Evolutionary conservation across 2,797 vertebrate species (phyloP).

Genomic region (Salmo trutta): DNA sequence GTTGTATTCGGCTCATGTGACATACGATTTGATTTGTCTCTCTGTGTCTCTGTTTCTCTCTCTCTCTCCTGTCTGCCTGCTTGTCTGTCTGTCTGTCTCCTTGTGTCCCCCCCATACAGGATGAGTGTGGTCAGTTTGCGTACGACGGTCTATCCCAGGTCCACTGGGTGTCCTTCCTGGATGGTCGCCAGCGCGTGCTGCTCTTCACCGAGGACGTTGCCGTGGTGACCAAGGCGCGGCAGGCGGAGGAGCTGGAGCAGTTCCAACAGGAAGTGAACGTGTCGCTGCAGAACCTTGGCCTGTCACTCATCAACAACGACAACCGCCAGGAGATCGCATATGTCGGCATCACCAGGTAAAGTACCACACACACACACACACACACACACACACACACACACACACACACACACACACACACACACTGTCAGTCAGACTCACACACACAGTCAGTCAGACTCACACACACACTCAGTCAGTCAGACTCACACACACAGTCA

Average conservation of each 20-base stretch:
- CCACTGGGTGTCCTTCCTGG: conserved; percentile 95
- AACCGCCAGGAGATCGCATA: conserved; percentile 91
- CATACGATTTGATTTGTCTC: not conserved
- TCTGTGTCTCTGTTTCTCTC: not conserved
- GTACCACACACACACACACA: not conserved
- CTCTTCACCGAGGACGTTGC: conserved; percentile 94
- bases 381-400: not conserved
- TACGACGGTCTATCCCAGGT: conserved; percentile 83
- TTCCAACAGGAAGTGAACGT: conserved; percentile 87
- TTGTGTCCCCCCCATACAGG: conserved; percentile 67
- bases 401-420: not conserved
- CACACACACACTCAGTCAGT: not conserved
- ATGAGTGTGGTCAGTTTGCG: conserved; percentile 88
- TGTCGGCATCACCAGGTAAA: conserved; percentile 91
- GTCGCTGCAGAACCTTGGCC: conserved; percentile 90
- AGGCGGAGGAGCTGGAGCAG: conserved; percentile 94
- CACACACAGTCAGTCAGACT: not conserved
- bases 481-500: not conserved
- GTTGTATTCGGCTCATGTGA: too few relatives aligned
- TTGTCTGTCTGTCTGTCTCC: not conserved
- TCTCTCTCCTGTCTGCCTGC: not conserved
- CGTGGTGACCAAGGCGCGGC: conserved; percentile 88
- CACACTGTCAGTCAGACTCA: not conserved
- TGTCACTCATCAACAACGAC: conserved; percentile 90
- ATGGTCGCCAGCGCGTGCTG: conserved; percentile 91